These are phyloP conservation scores for Drosophila barbarae DNA, from an alignment of 2,888 invertebrate genomes.

Conservation along the genomic window DNA sequence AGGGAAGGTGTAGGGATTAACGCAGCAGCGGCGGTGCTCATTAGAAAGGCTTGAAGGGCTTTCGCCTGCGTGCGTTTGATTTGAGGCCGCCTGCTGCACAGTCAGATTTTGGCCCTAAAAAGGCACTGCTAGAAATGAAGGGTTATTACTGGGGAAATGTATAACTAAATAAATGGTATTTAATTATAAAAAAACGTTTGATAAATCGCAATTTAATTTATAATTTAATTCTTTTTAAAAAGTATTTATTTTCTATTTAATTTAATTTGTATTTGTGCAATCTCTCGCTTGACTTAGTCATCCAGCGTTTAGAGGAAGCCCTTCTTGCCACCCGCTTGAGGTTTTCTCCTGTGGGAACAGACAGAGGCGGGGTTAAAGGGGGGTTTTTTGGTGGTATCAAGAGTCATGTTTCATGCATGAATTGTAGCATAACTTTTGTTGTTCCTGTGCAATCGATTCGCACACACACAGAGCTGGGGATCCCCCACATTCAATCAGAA, in stretches of 20 bases:
- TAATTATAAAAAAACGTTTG: too few species aligned
- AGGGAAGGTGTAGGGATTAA: constrained; percentile 8
- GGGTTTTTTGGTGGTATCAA: constrained; percentile 1
- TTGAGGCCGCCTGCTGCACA: constrained; percentile 48
- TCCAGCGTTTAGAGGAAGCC: constrained; percentile 3
- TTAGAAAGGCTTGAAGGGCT: constrained; percentile 56
- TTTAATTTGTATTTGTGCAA: not conserved
- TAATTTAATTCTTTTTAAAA: too few species aligned
- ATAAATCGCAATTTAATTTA: too few species aligned
- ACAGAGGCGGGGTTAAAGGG: not conserved
- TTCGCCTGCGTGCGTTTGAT: constrained; percentile 67
- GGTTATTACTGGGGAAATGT: too few species aligned
- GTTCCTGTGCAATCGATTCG: constrained; percentile 67
- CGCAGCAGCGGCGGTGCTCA: constrained; percentile 54
- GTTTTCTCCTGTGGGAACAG: not conserved
- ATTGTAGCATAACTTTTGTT: constrained; percentile 70
- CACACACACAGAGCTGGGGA: constrained; percentile 5
- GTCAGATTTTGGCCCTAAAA: not conserved
- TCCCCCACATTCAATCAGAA: too few species aligned
- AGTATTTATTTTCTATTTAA: too few species aligned
- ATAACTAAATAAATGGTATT: too few species aligned
- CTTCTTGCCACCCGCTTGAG: constrained; percentile 3
- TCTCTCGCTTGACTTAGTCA: constrained; percentile 1
- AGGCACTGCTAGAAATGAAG: constrained; percentile 29
- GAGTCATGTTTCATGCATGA: constrained; percentile 70